These are phyloP conservation scores for Hoplias malabaricus DNA, from an alignment of 2,113 vertebrate genomes.

Conservation along the genomic window DNA sequence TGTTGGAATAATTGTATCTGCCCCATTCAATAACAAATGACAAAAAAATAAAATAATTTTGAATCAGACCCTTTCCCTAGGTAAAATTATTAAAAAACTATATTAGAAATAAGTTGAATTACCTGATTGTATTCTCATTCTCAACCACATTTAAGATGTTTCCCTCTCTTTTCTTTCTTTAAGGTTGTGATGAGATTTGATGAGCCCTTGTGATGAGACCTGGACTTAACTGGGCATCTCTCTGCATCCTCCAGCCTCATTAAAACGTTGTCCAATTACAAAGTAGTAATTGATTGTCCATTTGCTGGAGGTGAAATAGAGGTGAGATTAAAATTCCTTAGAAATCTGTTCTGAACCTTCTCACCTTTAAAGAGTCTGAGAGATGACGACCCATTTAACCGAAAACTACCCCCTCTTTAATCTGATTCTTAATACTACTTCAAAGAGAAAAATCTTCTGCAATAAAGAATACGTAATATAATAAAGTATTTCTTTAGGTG, in stretches of 20 bases:
- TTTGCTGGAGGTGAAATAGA: slow-evolving; percentile 64
- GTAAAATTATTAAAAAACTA: too few relatives aligned
- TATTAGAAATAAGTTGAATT: too few relatives aligned
- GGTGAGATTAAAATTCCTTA: slow-evolving; percentile 71
- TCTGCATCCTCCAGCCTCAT: slow-evolving; percentile 72
- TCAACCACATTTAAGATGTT: too few relatives aligned
- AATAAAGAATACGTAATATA: neutral
- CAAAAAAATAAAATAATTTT: too few relatives aligned
- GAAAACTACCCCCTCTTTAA: slow-evolving; percentile 33
- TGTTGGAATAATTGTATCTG: too few relatives aligned
- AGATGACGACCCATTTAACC: slow-evolving; percentile 61
- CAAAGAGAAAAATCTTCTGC: neutral
- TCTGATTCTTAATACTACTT: slow-evolving; percentile 17
- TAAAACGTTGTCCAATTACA: slow-evolving; percentile 74
- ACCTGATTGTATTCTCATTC: too few relatives aligned
- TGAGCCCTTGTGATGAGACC: slow-evolving; percentile 63
- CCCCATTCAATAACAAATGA: too few relatives aligned
- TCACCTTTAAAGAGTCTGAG: slow-evolving; percentile 57
- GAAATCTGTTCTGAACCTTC: slow-evolving; percentile 61
- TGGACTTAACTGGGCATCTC: slow-evolving; percentile 67
- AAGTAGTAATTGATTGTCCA: slow-evolving; percentile 73
- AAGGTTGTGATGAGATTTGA: slow-evolving; percentile 53
- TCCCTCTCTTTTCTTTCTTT: too few relatives aligned
- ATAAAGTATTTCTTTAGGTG: neutral
- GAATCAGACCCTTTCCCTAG: too few relatives aligned